Conservation (phyloP, 2,797 vertebrate species). For the Sternotherus odoratus region DNA sequence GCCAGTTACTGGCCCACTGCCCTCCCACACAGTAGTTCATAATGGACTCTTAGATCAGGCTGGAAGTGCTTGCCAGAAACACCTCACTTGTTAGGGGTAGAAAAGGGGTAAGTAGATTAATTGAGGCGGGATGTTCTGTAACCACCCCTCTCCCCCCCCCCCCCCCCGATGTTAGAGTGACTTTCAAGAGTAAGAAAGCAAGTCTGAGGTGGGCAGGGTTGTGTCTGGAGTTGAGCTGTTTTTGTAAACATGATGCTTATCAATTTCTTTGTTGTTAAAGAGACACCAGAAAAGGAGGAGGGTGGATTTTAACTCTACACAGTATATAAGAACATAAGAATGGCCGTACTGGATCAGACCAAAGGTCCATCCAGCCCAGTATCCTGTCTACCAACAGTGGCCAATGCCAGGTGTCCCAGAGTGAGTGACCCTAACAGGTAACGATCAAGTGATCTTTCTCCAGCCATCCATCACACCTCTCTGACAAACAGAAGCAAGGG, state of each 20-base stretch:
- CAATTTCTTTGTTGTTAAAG: not conserved
- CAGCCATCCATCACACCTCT: no score
- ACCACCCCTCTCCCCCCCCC: not conserved
- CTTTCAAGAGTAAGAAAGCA: not conserved
- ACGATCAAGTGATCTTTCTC: no score
- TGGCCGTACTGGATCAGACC: no score
- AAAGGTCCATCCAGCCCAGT: no score
- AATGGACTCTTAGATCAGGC: not conserved
- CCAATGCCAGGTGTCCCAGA: no score
- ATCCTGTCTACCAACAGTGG: no score
- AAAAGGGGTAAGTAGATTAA: not conserved
- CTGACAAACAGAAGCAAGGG: no score
- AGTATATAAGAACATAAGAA: not conserved
- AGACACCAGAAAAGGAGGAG: not conserved
- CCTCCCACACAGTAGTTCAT: not conserved
- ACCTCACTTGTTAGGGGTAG: not conserved
- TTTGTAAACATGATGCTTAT: accelerated
- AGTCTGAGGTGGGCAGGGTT: not conserved
- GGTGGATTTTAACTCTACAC: not conserved
- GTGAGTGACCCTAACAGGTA: no score
- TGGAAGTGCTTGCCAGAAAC: not conserved
- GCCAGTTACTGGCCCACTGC: not conserved
- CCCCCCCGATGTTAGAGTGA: accelerated
- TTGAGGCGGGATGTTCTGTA: not conserved
- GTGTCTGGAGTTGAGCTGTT: not conserved